A percentile compares a stretch with the other conserved stretches of the same genome.
These are phyloP conservation scores for Troides helena DNA, from an alignment of 2,888 invertebrate species.

Conservation along the genomic window DNA sequence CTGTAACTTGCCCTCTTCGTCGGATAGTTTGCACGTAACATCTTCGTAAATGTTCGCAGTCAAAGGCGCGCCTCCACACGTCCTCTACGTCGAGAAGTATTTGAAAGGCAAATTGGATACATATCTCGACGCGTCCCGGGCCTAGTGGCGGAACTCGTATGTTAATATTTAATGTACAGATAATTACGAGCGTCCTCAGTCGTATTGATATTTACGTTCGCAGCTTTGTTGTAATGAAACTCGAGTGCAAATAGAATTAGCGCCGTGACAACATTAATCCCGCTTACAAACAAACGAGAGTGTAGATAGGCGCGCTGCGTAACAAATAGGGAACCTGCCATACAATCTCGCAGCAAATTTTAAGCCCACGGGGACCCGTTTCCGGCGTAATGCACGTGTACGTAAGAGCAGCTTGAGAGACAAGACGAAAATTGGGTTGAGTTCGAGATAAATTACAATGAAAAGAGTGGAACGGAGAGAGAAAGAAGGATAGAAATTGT, in stretches of 20 bases:
- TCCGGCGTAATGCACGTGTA: conserved; percentile 44
- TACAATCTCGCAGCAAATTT: conserved; percentile 58
- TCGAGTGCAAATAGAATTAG: conserved; percentile 57
- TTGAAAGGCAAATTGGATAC: conserved; percentile 77
- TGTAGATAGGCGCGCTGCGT: conserved; percentile 36
- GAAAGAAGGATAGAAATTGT: neutral
- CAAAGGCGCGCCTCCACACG: conserved; percentile 67
- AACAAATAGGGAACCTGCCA: conserved; percentile 46
- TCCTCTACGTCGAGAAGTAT: conserved; percentile 70
- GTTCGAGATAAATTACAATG: conserved; percentile 32
- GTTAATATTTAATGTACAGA: conserved; percentile 66
- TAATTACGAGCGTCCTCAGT: conserved; percentile 46
- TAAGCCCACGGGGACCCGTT: conserved; percentile 48
- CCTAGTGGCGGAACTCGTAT: conserved; percentile 40
- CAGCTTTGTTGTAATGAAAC: conserved; percentile 44
- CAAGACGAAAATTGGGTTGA: conserved; percentile 42
- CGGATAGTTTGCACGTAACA: conserved; percentile 76
- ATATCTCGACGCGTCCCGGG: conserved; percentile 51
- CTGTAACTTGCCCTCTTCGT: conserved; percentile 63
- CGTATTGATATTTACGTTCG: conserved; percentile 33
- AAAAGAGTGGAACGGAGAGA: conserved; percentile 4
- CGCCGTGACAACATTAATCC: conserved; percentile 56
- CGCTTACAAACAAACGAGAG: conserved; percentile 53
- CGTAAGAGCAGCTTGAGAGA: conserved; percentile 37
- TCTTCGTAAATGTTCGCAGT: conserved; percentile 69